Evolutionary conservation across 2,797 vertebrate genomes (phyloP), one percentile per base, ranked within the genome.

Genomic region (Tolypeutes matacus): DNA sequence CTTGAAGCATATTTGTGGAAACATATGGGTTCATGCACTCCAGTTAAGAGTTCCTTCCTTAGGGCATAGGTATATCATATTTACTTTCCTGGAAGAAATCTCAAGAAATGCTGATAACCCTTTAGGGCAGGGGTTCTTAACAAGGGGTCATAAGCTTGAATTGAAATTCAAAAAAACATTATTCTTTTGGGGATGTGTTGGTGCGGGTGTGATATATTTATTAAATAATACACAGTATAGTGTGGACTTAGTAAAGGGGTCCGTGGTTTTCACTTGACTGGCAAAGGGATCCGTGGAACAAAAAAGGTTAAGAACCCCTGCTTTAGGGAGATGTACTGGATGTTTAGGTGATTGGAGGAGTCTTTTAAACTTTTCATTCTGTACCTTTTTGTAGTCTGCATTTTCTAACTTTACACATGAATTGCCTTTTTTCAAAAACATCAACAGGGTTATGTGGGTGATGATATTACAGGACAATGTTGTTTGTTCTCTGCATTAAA

Each of bases 371-470:
- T n/a, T n/a, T 80, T 80, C 60, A 80, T 53, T 73, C 92, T 89
- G 7, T 85, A 75, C 8, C 10, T 73, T 94, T 69, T 75, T 62
- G 2, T 49, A 94, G 58, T 84, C 29, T 84, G 29, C 27, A 94
- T 56, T 81, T 89, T 89, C 51, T 86, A 81, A 86, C 64, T 89
- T 75, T 46, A 81, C 17, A 89, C n/a, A 10, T 89, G 34, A 58
- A 60, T 42, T 84, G 39, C 13, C 29, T 65, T 75, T 49, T 65
- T 34, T n/a, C n/a, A 78, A 86, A 67, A 89, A 60, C 11, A 29
- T 58, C 21, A 76, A 42, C 15, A 80, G 78, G 10, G 14, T 82
- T 70, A 29, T 82, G 18, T 77, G 14, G 25, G n/a, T 86, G 46
- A 86, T 86, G 60, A 90, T 70, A 80, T 80, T 73, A 93, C 70